Evolutionary conservation across 2,888 invertebrate species (phyloP), one percentile per base, ranked within the genome.

Genomic region (Cotesia congregata): DNA sequence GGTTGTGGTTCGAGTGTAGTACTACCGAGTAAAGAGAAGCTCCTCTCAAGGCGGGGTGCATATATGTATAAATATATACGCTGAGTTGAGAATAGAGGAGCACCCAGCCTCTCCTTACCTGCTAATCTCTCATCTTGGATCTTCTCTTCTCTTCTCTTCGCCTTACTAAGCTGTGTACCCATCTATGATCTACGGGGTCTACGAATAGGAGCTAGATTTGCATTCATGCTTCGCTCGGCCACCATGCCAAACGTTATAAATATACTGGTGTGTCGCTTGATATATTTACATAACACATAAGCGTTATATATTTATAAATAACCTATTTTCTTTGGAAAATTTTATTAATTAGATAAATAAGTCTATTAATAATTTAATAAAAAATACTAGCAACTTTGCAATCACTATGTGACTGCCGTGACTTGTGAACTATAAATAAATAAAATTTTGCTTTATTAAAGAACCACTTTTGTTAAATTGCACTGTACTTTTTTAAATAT

Each of bases 41-140:
- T 62, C 38, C 30, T 30, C 30, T 30, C 30, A 30, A 30, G 30
- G 30, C 30, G 30, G 30, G 30, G 30, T 30, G 4, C 30, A 30
- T 30, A 30, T 30, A 30, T 30, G 30, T 30, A 30, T 30, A 30
- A 69, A 68, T 41, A 64, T 39, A 65, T 20, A 50, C 17, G 40
- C 64, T 38, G 67, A 41, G 30, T 30, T 30, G 30, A 7, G 60
- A 60, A 65, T 17, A 41, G 30, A 50, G 9, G 41, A 7, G 61
- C 60, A 74, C 38, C 72, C 80, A 81, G 77, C 74, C 80, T 83
- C 85, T 85, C 84, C 83, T 85, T 86, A 85, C 85, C 81, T 78
- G 84, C 84, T 86, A 86, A 86, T 86, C 86, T 86, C 82, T 85
- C 86, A 86, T 86, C 86, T 86, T 83, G 85, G 84, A 86, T 86